These are phyloP conservation scores for Virgularia gustaviana DNA, from an alignment of 92 coral and sea anemone genomes.

Conservation along the genomic window DNA sequence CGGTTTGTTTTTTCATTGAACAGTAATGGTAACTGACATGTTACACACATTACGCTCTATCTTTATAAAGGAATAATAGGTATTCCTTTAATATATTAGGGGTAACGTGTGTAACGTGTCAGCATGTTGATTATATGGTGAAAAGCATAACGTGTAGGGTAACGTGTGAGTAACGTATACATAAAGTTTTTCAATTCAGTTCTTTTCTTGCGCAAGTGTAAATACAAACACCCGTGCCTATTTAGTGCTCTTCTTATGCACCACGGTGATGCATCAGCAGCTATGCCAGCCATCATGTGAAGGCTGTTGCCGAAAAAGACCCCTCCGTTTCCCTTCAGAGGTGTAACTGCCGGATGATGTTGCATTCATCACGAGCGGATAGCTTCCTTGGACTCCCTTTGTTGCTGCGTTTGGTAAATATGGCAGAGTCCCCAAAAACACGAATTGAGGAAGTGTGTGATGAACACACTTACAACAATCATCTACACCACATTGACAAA, in stretches of 20 bases:
- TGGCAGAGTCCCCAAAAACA: background rate
- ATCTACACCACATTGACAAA: too few relatives aligned
- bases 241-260: slow-evolving; percentile 1
- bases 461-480: too few relatives aligned
- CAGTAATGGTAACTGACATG: background rate
- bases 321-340: background rate
- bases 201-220: background rate
- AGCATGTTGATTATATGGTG: background rate
- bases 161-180: background rate
- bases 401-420: background rate
- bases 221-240: slow-evolving; percentile 3
- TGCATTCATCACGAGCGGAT: background rate
- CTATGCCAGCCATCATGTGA: background rate
- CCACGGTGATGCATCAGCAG: slow-evolving; percentile 9
- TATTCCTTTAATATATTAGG: background rate
- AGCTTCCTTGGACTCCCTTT: background rate
- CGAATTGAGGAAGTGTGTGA: too few relatives aligned
- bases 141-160: too few relatives aligned
- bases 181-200: background rate
- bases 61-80: background rate
- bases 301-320: background rate
- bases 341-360: background rate
- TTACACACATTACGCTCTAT: background rate
- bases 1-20: background rate
- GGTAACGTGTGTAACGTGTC: background rate